phyloP scores from a whole-genome alignment of 2,113 vertebrate species.

The Malurus elegans region DNA sequence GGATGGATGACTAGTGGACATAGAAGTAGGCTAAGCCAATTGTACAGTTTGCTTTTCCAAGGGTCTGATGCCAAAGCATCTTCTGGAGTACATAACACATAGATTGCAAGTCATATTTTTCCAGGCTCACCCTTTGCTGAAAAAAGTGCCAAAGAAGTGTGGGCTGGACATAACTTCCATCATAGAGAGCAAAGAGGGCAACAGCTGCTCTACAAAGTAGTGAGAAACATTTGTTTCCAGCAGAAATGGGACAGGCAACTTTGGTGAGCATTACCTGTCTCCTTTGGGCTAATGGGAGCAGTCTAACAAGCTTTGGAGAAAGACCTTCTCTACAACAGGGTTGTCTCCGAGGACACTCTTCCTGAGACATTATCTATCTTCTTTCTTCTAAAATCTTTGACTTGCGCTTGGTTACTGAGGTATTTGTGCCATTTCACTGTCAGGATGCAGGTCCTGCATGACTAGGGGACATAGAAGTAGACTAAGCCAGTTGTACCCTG shows the following conservation, averaged over 20 bases:
- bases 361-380: not conserved
- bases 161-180: not conserved
- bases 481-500: not conserved
- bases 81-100: not conserved
- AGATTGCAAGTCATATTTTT: not conserved
- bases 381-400: not conserved
- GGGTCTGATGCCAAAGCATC: not conserved
- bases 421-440: not conserved
- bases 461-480: not conserved
- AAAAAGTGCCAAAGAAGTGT: not conserved
- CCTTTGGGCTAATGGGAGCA: not conserved
- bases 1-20: not conserved
- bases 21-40: not conserved
- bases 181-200: not conserved
- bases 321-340: not conserved
- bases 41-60: not conserved
- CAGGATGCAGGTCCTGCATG: not conserved
- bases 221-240: not conserved
- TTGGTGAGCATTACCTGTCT: not conserved
- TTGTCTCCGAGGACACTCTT: not conserved
- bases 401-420: not conserved
- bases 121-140: not conserved
- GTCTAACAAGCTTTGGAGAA: not conserved
- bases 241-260: not conserved
- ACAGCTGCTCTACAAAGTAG: not conserved